Conservation (phyloP, 2,797 vertebrate species). For the Alectoris magna region DNA sequence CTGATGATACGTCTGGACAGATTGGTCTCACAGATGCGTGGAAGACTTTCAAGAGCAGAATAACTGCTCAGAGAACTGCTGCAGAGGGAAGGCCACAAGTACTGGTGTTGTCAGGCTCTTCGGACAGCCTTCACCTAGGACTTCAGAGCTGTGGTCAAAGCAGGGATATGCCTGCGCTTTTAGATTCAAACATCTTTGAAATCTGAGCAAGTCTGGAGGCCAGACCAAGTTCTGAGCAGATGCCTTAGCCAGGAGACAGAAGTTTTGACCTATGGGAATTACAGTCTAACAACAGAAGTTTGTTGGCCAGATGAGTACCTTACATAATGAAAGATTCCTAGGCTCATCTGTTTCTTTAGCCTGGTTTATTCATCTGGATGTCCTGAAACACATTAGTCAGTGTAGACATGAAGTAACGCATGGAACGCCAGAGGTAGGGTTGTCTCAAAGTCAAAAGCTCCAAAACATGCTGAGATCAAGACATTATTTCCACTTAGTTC, state of each 20-base stretch:
- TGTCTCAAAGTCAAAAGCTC: background rate
- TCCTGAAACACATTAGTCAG: background rate
- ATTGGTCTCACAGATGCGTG: background rate
- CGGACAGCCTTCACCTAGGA: background rate
- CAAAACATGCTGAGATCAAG: background rate
- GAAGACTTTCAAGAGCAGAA: background rate
- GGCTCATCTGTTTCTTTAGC: background rate
- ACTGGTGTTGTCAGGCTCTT: background rate
- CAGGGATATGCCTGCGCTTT: background rate
- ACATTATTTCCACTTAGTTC: background rate
- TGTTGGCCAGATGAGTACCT: background rate
- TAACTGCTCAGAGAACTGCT: background rate
- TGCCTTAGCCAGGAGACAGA: background rate
- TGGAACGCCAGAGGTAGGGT: background rate
- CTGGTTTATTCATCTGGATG: background rate
- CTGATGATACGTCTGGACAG: background rate
- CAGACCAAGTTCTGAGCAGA: background rate
- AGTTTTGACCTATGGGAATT: background rate
- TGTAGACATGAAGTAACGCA: background rate
- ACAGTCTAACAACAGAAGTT: background rate
- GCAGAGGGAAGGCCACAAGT: background rate
- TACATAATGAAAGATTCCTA: background rate
- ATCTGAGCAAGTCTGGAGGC: background rate
- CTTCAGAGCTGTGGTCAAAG: background rate
- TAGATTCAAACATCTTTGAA: background rate